phyloP scores from a whole-genome alignment of 2,113 vertebrate genomes.

The Ceuthmochares aereus region DNA sequence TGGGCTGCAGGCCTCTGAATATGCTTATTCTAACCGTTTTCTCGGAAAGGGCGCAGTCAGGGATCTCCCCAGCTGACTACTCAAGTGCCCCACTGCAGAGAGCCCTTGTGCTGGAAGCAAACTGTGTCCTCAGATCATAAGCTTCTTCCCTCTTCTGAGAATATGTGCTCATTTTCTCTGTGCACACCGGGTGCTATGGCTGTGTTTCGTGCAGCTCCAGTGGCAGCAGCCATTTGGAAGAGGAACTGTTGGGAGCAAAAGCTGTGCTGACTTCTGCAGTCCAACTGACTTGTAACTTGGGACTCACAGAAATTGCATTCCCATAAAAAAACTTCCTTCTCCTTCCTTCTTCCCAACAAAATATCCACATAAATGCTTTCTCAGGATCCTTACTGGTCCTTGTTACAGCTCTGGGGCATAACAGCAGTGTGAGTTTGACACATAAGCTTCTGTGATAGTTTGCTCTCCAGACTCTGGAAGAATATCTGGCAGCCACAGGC shows the following conservation, averaged over 20 bases:
- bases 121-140: background rate
- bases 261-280: background rate
- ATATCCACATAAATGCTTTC: background rate
- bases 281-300: background rate
- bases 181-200: fast-evolving
- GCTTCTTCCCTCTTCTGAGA: background rate
- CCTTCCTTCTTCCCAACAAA: background rate
- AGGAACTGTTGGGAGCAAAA: background rate
- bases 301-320: background rate
- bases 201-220: background rate
- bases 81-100: background rate
- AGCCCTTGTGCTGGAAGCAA: background rate
- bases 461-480: background rate
- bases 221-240: background rate
- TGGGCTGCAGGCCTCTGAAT: background rate
- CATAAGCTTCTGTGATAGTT: background rate
- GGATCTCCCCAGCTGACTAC: background rate
- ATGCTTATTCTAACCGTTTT: background rate
- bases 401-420: background rate
- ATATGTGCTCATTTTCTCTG: background rate
- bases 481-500: background rate
- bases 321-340: background rate
- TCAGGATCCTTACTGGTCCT: fast-evolving
- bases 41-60: background rate
- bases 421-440: background rate